Conservation (phyloP, 2,888 invertebrate genomes). For the Latrodectus elegans region DNA sequence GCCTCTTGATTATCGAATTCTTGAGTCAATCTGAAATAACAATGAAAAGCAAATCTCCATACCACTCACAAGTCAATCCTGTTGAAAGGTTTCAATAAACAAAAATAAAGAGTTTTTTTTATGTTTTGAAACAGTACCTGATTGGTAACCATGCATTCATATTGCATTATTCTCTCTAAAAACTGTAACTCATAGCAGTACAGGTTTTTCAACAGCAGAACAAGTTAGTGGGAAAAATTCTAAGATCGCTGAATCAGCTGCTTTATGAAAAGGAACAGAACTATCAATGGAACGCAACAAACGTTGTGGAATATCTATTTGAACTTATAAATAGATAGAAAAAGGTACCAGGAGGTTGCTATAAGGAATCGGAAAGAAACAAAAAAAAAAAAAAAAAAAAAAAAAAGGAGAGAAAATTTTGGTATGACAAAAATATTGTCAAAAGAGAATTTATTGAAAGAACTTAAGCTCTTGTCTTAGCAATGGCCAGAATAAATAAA, state of each 20-base stretch:
- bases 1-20: background rate
- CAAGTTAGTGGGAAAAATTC: constrained; percentile 33
- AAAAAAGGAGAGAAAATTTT: constrained; percentile 1
- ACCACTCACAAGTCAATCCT: background rate
- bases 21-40: background rate
- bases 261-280: constrained; percentile 13
- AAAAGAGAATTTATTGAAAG: constrained; percentile 10
- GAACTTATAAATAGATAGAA: constrained; percentile 20
- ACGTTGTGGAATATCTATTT: constrained; percentile 19
- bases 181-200: constrained; percentile 21
- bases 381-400: too few species aligned
- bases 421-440: constrained; percentile 20
- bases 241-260: constrained; percentile 7
- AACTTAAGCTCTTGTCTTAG: constrained; percentile 13
- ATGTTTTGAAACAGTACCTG: constrained; percentile 1
- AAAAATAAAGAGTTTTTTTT: background rate
- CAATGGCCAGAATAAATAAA: background rate
- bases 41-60: background rate
- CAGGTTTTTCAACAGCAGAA: constrained; percentile 19
- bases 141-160: constrained; percentile 7
- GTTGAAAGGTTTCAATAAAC: constrained; percentile 13
- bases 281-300: background rate
- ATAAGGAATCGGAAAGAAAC: background rate
- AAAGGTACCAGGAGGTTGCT: constrained; percentile 15
- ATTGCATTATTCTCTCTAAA: constrained; percentile 5